Conservation (phyloP, 2,888 invertebrate genomes). For the Venustoraphidia nigricollis region DNA sequence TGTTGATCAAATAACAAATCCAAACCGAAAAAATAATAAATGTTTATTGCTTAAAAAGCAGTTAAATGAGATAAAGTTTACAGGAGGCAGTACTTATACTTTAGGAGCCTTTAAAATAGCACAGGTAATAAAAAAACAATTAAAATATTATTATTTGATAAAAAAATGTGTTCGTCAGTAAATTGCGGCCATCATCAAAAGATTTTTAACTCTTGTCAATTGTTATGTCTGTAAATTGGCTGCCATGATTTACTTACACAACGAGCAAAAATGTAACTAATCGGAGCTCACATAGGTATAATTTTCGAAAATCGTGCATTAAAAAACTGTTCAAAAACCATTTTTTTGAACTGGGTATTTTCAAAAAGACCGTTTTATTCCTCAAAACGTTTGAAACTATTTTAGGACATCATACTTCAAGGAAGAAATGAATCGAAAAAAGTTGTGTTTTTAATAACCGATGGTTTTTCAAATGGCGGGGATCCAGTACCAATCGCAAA, state of each 20-base stretch:
- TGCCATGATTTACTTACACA: neutral
- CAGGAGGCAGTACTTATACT: slow-evolving; percentile 53
- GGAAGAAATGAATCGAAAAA: slow-evolving; percentile 33
- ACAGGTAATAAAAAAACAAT: slow-evolving; percentile 26
- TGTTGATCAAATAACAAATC: slow-evolving; percentile 42
- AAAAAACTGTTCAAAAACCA: no score
- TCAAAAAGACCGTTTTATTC: no score
- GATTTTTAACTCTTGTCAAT: neutral
- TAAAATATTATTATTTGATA: neutral
- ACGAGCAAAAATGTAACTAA: slow-evolving; percentile 7
- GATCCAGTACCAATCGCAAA: slow-evolving; percentile 45
- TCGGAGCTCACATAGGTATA: neutral
- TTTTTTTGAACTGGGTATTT: neutral
- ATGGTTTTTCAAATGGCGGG: slow-evolving; percentile 55
- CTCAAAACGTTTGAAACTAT: slow-evolving; percentile 5
- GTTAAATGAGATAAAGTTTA: slow-evolving; percentile 40
- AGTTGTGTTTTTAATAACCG: slow-evolving; percentile 50
- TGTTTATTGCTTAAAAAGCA: slow-evolving; percentile 45
- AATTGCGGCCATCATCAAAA: neutral
- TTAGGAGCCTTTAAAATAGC: slow-evolving; percentile 50
- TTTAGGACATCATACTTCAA: slow-evolving; percentile 31
- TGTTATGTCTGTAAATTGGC: neutral
- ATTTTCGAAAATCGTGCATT: no score
- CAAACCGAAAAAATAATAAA: slow-evolving; percentile 38
- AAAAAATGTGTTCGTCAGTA: neutral